Evolutionary conservation across 2,113 vertebrate genomes (phyloP).

Genomic region (Pelvicachromis taeniatus): DNA sequence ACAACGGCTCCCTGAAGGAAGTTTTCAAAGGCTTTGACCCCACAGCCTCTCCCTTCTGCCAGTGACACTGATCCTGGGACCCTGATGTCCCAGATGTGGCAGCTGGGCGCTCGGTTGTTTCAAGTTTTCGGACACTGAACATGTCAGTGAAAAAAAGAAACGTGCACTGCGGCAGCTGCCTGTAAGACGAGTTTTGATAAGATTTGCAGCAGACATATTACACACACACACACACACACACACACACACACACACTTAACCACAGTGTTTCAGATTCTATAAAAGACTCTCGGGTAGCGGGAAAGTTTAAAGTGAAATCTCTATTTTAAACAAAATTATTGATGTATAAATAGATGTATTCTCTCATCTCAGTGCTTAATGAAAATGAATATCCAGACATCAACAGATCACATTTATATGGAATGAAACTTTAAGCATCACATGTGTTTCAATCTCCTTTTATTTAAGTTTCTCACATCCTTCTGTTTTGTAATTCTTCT

Average conservation of each 20-base stretch:
- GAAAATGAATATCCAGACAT: slow-evolving; percentile 26
- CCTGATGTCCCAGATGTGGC: neutral
- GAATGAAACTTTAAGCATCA: slow-evolving; percentile 23
- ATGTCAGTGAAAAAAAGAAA: slow-evolving; percentile 1
- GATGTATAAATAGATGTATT: slow-evolving; percentile 65
- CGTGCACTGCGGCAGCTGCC: slow-evolving; percentile 2
- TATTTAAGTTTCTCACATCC: neutral
- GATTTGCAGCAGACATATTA: neutral
- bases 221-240: neutral
- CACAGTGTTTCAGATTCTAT: slow-evolving; percentile 60
- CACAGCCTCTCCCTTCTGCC: slow-evolving; percentile 92
- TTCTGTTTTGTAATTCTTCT: neutral
- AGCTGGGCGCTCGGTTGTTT: neutral
- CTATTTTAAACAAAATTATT: slow-evolving; percentile 75
- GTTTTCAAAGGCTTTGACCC: slow-evolving; percentile 98
- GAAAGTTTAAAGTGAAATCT: slow-evolving; percentile 46
- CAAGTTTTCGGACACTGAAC: slow-evolving; percentile 22
- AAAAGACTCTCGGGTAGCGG: slow-evolving; percentile 25
- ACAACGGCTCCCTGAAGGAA: slow-evolving; percentile 89
- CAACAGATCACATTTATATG: slow-evolving; percentile 14
- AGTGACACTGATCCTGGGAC: slow-evolving; percentile 69
- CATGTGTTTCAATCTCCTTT: neutral
- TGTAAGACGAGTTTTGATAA: neutral
- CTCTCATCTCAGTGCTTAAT: slow-evolving; percentile 49
- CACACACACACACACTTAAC: neutral